Evolutionary conservation across 2,113 vertebrate genomes (phyloP).

Genomic region (Lycaon pictus): DNA sequence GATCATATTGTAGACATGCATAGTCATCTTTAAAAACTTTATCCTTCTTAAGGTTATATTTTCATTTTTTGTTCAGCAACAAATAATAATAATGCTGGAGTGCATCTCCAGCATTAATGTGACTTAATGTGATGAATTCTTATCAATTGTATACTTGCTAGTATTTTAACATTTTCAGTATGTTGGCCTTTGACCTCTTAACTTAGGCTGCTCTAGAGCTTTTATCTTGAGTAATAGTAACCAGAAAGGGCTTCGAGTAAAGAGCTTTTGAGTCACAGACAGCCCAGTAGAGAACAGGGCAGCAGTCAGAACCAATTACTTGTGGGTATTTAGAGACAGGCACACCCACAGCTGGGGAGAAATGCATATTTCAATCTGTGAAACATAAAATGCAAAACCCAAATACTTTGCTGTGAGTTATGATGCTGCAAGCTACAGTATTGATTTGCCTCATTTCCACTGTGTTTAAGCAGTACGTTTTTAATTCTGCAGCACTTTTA

Average conservation of each 20-base stretch:
- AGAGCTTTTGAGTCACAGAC: conserved; percentile 59
- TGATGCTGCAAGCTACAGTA: not conserved
- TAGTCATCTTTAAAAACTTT: conserved; percentile 23
- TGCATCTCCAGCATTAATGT: not conserved
- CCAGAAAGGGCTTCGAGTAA: conserved; percentile 60
- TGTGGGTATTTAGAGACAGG: conserved; percentile 49
- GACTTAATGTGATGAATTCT: not conserved
- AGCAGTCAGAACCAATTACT: conserved; percentile 71
- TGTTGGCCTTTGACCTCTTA: conserved; percentile 71
- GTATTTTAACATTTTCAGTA: conserved; percentile 55
- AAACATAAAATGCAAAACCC: not conserved
- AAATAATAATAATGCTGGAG: not conserved
- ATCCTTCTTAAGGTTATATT: not conserved
- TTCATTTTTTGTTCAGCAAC: conserved; percentile 34
- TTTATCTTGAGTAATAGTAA: conserved; percentile 71
- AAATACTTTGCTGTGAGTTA: conserved; percentile 20
- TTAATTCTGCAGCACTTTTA: conserved; percentile 23
- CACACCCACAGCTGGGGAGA: conserved; percentile 28
- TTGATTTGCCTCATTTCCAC: conserved; percentile 66
- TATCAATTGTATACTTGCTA: conserved; percentile 59
- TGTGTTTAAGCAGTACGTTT: conserved; percentile 45
- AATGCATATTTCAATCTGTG: not conserved
- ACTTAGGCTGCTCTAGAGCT: conserved; percentile 41
- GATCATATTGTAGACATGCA: conserved; percentile 30
- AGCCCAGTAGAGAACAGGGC: conserved; percentile 24